Evolutionary conservation across 1,140 invertebrate species (phyloP), one percentile per base, ranked within the genome.

Genomic region (Dendrolimus punctatus): DNA sequence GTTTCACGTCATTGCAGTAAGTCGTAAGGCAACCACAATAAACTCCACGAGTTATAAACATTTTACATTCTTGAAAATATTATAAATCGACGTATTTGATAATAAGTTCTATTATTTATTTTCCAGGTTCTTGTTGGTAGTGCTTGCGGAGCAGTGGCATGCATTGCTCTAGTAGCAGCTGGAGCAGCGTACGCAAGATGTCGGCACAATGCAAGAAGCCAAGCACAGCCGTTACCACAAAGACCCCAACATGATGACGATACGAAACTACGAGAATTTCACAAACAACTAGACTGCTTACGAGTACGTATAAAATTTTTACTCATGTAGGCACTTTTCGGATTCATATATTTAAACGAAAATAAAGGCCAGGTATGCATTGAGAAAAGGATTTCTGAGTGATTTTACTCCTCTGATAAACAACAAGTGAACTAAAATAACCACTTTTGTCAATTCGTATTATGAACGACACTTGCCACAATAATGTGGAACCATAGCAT

Each of bases 261-360:
- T 60, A 76, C 77, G 2, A 64, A 66, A 45, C 78, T 85, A 0
- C 60, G 80, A 39, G 79, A 85, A 53, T 85, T 85, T 51, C 82
- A 85, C 50, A 85, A 85, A 57, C 82, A 85, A 51, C 75, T 85
- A 6, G 82, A 85, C 47, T 84, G 79, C 57, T 81, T 85, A 59
- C 66, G 82, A 50, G 82, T 85, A 65, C 66, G 68, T 71, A 46
- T 7, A 8, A 41, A 8, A 10, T 48, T 10, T 42, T n/a, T 7
- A 42, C n/a, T 6, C n/a, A 7, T 42, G 4, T 6, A 42, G 41
- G n/a, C 4, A 7, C 39, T 37, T 8, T 40, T 42, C 41, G n/a
- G 6, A 42, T 7, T n/a, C 6, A 42, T 7, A 42, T 23, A 23
- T 3, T 3, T 23, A 23, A 23, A 23, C 1, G 3, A 23, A 23